Percentiles rank a stretch among this genome's conserved stretches.
These are phyloP conservation scores for Drosophila albomicans DNA, from an alignment of 1,140 invertebrate species.

Conservation along the genomic window DNA sequence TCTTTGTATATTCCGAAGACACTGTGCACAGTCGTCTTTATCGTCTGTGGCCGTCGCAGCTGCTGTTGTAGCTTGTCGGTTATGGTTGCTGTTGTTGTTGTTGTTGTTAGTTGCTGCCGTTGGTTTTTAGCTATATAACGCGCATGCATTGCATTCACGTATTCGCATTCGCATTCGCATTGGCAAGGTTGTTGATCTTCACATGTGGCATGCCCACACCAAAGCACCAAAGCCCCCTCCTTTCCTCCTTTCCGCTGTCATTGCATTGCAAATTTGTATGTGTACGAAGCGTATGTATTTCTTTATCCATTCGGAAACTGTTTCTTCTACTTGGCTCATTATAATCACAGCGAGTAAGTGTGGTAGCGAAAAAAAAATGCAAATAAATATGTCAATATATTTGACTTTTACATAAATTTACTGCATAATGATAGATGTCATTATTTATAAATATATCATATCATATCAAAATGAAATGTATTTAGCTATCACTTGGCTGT, in stretches of 20 bases:
- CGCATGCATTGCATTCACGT: conserved; percentile 55
- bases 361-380: too few relatives aligned
- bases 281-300: conserved; percentile 18
- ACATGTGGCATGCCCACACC: conserved; percentile 40
- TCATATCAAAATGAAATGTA: not conserved
- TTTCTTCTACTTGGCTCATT: not conserved
- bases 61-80: conserved; percentile 16
- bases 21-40: conserved; percentile 25
- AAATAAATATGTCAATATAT: too few relatives aligned
- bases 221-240: not conserved
- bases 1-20: not conserved
- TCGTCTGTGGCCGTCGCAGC: conserved; percentile 15
- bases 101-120: conserved; percentile 20
- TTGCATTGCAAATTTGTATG: conserved; percentile 3
- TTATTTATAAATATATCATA: too few relatives aligned
- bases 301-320: conserved; percentile 31
- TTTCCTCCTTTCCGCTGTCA: not conserved
- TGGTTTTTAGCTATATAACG: conserved; percentile 64
- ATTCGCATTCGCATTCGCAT: conserved; percentile 34
- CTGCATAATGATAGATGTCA: too few relatives aligned
- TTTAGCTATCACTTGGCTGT: conserved; percentile 1
- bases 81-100: conserved; percentile 20
- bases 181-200: conserved; percentile 82
- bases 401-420: too few relatives aligned
- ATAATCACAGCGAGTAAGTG: too few relatives aligned